phyloP scores from a whole-genome alignment of 2,888 invertebrate species.

The Pycnomerus fuliginosus region DNA sequence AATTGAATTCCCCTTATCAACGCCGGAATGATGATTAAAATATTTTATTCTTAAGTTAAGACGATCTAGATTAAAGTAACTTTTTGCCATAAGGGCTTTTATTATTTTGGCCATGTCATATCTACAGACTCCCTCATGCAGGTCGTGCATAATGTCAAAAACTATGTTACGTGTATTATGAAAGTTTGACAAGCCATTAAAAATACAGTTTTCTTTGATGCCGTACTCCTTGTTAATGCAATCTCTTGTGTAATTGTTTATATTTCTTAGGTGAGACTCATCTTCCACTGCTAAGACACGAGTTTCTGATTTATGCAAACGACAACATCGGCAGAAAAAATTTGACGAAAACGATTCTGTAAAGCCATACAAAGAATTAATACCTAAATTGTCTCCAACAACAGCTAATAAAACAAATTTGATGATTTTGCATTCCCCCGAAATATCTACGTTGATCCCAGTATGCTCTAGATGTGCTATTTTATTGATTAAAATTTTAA shows the following conservation, averaged over 20 bases:
- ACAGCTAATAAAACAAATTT: conserved; percentile 4
- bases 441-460: conserved; percentile 1
- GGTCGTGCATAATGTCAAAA: conserved; percentile 26
- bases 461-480: too few species aligned
- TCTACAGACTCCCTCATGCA: conserved; percentile 23
- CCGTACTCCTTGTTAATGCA: conserved; percentile 1
- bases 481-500: background rate
- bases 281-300: background rate
- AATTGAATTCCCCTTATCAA: conserved; percentile 6
- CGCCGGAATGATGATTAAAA: conserved; percentile 9
- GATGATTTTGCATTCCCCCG: background rate
- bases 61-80: conserved; percentile 18
- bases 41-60: conserved; percentile 16
- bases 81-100: conserved; percentile 9
- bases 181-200: conserved; percentile 18
- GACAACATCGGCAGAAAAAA: conserved; percentile 21
- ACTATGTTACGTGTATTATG: conserved; percentile 17
- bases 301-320: conserved; percentile 4
- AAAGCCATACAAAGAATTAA: conserved; percentile 19
- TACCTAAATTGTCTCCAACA: conserved; percentile 17
- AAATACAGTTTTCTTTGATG: conserved; percentile 21
- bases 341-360: conserved; percentile 18
- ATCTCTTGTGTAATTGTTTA: background rate
- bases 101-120: conserved; percentile 25
- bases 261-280: background rate